Evolutionary conservation across 2,888 invertebrate genomes (phyloP).

Genomic region (Epsilonema sp.): DNA sequence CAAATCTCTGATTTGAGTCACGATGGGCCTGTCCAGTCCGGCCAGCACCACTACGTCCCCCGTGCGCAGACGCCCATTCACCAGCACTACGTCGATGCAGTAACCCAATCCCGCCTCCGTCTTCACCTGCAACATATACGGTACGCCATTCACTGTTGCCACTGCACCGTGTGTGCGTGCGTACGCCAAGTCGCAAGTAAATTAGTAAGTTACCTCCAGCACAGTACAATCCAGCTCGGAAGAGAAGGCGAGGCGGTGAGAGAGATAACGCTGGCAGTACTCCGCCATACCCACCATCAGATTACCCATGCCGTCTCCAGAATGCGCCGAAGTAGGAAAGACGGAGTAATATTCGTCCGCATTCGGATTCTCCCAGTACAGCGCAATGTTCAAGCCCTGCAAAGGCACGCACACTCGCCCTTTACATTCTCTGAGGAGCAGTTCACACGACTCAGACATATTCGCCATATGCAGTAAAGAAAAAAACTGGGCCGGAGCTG

Average conservation of each 20-base stretch:
- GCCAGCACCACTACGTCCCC: constrained; percentile 85
- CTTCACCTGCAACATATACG: constrained; percentile 59
- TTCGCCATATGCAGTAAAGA: no score
- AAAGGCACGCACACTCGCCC: constrained; percentile 8
- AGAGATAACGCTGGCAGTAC: constrained; percentile 66
- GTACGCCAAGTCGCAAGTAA: no score
- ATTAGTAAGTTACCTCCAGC: constrained; percentile 33
- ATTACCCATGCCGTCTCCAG: constrained; percentile 97
- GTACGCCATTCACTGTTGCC: no score
- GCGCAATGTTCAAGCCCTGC: constrained; percentile 72
- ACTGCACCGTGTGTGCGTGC: no score
- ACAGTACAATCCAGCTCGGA: constrained; percentile 57
- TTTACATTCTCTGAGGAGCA: no score
- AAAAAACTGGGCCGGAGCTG: no score
- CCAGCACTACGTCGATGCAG: constrained; percentile 91
- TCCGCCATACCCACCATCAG: constrained; percentile 76
- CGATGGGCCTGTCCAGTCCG: constrained; percentile 92
- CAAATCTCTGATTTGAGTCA: constrained; percentile 83
- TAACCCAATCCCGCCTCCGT: constrained; percentile 89
- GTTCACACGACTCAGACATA: no score
- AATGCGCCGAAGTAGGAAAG: constrained; percentile 89
- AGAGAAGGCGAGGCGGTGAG: constrained; percentile 64
- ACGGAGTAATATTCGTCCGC: constrained; percentile 74
- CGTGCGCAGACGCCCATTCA: constrained; percentile 79
- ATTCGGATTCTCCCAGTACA: constrained; percentile 90